Evolutionary conservation across 2,113 vertebrate species (phyloP).

Genomic region (Vicugna pacos): DNA sequence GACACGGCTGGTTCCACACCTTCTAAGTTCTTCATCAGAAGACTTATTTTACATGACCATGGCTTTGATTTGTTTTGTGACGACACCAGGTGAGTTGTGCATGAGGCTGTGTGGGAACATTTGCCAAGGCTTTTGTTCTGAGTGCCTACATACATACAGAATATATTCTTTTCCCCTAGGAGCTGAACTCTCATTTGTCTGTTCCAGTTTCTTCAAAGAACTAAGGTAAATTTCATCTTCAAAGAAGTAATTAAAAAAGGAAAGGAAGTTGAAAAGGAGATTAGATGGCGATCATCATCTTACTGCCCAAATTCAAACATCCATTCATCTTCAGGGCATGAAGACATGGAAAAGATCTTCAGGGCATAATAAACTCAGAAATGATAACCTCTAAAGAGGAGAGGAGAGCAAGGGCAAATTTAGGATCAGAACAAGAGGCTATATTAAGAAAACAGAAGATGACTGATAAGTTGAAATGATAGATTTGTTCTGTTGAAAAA

Average conservation of each 20-base stretch:
- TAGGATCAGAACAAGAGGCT: constrained; percentile 9
- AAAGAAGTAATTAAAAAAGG: constrained; percentile 58
- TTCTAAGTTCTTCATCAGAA: background rate
- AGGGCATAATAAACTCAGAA: constrained; percentile 56
- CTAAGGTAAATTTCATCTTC: constrained; percentile 26
- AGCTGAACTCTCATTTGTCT: background rate
- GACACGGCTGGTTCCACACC: background rate
- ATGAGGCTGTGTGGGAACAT: background rate
- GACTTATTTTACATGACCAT: background rate
- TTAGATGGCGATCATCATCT: background rate
- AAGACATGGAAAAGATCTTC: constrained; percentile 27
- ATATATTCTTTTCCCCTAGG: background rate
- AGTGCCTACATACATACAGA: background rate
- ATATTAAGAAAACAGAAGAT: constrained; percentile 43
- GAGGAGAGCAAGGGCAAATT: background rate
- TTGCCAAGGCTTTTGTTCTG: background rate
- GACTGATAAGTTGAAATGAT: background rate
- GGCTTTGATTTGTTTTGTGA: background rate
- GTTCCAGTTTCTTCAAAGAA: background rate
- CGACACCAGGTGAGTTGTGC: background rate
- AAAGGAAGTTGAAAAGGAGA: constrained; percentile 65
- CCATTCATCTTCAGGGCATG: constrained; percentile 21
- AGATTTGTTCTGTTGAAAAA: constrained; percentile 46
- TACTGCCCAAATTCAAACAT: constrained; percentile 46
- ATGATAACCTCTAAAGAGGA: background rate